Base-by-base conservation (phyloP, 2,888 invertebrate genomes). In the Entomobrya multifasciata region DNA sequence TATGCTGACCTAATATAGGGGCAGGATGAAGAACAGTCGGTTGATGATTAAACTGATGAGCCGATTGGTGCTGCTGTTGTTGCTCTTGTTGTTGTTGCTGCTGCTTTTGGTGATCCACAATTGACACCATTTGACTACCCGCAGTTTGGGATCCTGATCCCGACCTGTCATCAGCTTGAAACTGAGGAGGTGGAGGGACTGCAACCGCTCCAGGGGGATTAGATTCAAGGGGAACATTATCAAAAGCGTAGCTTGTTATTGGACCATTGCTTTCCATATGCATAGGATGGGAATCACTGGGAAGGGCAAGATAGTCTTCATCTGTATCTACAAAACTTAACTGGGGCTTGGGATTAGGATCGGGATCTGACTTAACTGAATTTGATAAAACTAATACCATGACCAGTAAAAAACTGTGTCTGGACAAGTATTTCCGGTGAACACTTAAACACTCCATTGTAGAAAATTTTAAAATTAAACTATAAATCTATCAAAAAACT, bases 201-300 rank as follows among this genome's bases (percentile, higher is more conserved):
- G 25, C 82, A 47, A 52, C 52, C 5, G 74, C 44, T 47, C n/a
- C 70, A 5, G 70, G 22, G 5, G 76, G 27, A n/a, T 70, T 74
- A 0, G 86, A 20, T 41, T 86, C 86, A 5, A 86, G 15, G 0
- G 86, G 65, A n/a, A 67, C 65, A 74, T 52, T 74, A 55, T 86
- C 85, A 79, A 86, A 86, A 15, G 86, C 86, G n/a, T 86, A 86
- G 2, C 49, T 36, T 0, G 80, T 72, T 10, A 86, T 62, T 17
- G 86, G 86, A 15, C 86, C 80, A 44, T 25, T 79, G 13, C 79
- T 27, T 62, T 47, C 79, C 30, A 79, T 49, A 1, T 60, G 0
- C n/a, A n/a, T n/a, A 6, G 74, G 20, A n/a, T 20, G 57, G 0
- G 0, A 4, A n/a, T 84, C 77, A 70, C 67, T 70, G 13, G 86